Evolutionary conservation across 2,797 vertebrate genomes (phyloP).

Genomic region (Helicolenus hilgendorfi): DNA sequence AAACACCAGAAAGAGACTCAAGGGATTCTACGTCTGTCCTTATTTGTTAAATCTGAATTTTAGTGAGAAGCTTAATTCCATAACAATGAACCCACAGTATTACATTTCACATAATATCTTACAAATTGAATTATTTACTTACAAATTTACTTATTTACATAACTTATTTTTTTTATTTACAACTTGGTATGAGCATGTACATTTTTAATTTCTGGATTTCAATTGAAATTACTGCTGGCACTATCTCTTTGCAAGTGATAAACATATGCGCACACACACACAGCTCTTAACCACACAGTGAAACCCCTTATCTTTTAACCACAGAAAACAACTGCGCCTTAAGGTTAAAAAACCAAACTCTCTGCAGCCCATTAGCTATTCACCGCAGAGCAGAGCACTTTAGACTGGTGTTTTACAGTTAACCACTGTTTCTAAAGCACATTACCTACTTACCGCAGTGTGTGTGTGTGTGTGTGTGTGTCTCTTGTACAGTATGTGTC

Average conservation of each 20-base stretch:
- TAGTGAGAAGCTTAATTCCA: background rate
- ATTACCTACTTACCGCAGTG: constrained; percentile 75
- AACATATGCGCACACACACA: constrained; percentile 37
- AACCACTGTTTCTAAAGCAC: constrained; percentile 82
- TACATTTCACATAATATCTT: background rate
- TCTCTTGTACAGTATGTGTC: background rate
- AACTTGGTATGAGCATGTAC: background rate
- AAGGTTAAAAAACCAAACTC: constrained; percentile 79
- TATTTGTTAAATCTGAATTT: background rate
- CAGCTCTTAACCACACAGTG: constrained; percentile 73
- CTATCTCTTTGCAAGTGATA: background rate
- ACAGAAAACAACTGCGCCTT: constrained; percentile 81
- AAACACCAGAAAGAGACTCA: background rate
- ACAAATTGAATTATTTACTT: background rate
- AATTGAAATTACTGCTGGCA: constrained; percentile 31
- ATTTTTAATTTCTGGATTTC: constrained; percentile 8
- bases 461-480: constrained; percentile 24
- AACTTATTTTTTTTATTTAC: background rate
- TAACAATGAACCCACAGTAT: background rate
- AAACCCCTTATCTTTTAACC: constrained; percentile 81
- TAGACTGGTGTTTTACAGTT: constrained; percentile 78
- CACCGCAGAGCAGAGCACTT: constrained; percentile 85
- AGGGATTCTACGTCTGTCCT: background rate
- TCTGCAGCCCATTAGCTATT: constrained; percentile 80
- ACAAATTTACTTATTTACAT: too few relatives aligned